Base-by-base conservation (phyloP, 2,888 invertebrate species). In the Pemphredon lugubris region DNA sequence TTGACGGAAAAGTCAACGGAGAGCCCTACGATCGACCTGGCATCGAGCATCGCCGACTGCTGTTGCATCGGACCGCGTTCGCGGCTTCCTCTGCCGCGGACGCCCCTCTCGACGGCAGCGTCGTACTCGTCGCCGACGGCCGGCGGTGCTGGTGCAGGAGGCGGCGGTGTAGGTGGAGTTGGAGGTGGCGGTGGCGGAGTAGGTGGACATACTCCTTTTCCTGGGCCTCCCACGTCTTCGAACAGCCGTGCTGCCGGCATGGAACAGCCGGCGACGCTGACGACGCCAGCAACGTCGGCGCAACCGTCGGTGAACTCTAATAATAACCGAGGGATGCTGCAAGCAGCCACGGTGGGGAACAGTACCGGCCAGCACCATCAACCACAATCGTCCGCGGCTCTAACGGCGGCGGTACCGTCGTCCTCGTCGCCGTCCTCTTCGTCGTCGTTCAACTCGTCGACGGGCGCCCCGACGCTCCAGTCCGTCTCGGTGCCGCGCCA, bases 21-120 rank as follows among this genome's bases (percentile, higher is more conserved):
- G 37, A 79, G 73, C 47, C 26, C 73, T 16, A 54, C 79, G 63
- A 72, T 80, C 23, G 81, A 79, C 18, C 42, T 80, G 20, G 53
- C 64, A 26, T 72, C 84, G 51, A 84, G 83, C 66, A 84, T 87
- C 7, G 74, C 82, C 58, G 88, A 88, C 64, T 87, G 87, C 20
- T 87, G 87, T 48, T 88, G 88, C 83, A 88, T 88, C 61, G 87
- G 88, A n/a, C 82, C 87, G 1, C 83, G 87, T n/a, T 86, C 86
- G 14, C 84, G 86, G 42, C 70, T 87, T 0, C 87, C 87, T 34
- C 71, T 87, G 60, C 86, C 87, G 21, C 79, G 85, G 45, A 65
- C 82, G 54, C 64, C 78, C 64, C 72, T 58, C 59, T 39, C 70
- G 64, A 42, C 59, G 61, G 21, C 58, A 54, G 55, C 73, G 45